phyloP scores from a whole-genome alignment of 2,797 vertebrate genomes.

The Clarias fuscus region DNA sequence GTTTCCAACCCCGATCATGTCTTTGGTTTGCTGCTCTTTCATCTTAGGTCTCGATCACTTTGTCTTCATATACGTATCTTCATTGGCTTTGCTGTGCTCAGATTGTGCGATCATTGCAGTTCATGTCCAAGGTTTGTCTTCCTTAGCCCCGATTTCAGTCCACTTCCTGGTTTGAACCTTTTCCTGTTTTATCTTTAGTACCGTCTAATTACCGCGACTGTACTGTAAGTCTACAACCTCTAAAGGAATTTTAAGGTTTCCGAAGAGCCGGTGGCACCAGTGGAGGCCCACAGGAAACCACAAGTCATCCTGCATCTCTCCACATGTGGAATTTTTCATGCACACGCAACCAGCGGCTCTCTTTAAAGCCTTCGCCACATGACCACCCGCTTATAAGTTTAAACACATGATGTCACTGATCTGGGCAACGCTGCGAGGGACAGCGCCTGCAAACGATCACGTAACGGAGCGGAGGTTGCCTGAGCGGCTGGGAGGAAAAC shows the following conservation, averaged over 20 bases:
- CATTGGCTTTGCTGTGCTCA: background rate
- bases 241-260: conserved; percentile 20
- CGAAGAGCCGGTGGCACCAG: conserved; percentile 29
- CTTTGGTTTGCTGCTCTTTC: background rate
- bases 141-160: background rate
- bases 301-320: conserved; percentile 77
- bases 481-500: conserved; percentile 25
- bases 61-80: background rate
- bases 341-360: conserved; percentile 64
- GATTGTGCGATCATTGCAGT: background rate
- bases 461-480: conserved; percentile 50
- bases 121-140: too few relatives aligned
- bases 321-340: conserved; percentile 77
- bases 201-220: background rate
- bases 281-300: conserved; percentile 66
- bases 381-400: conserved; percentile 68
- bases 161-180: conserved; percentile 19
- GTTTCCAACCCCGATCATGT: background rate
- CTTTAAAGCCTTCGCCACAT: conserved; percentile 67
- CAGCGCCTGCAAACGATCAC: conserved; percentile 51
- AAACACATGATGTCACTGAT: conserved; percentile 72
- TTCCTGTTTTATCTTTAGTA: background rate
- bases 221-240: conserved; percentile 3
- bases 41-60: background rate
- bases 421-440: conserved; percentile 58